A percentile compares a stretch with the other conserved stretches of the same genome.
These are phyloP conservation scores for Microchirus variegatus DNA, from an alignment of 2,797 vertebrate genomes.

Conservation along the genomic window DNA sequence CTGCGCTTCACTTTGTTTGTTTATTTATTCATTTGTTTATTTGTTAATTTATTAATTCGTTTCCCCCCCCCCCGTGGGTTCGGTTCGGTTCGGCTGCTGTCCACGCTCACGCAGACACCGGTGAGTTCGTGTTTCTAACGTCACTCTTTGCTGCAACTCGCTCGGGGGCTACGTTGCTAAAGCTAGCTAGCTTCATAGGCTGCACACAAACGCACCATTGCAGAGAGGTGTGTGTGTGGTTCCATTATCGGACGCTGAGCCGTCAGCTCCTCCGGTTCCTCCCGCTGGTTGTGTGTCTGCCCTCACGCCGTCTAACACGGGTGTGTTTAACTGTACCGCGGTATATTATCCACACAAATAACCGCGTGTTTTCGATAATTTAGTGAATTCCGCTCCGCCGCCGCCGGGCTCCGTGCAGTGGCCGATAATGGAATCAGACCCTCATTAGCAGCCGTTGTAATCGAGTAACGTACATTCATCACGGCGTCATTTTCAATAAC, in stretches of 20 bases:
- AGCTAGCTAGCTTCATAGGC: constrained; percentile 28
- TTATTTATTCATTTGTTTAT: constrained; percentile 16
- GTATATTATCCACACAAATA: too few species aligned
- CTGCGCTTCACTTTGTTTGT: constrained; percentile 14
- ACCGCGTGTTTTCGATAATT: accelerated
- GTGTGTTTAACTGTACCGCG: too few species aligned
- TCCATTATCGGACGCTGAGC: constrained; percentile 44
- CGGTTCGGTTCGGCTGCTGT: neutral
- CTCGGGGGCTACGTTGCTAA: neutral
- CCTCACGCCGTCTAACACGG: neutral
- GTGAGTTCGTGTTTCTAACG: constrained; percentile 41
- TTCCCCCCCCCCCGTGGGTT: neutral
- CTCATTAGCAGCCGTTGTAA: neutral
- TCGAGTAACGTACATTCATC: neutral
- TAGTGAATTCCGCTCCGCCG: accelerated
- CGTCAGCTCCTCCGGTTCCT: constrained; percentile 8
- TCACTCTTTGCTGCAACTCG: neutral
- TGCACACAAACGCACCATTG: constrained; percentile 13
- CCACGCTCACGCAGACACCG: constrained; percentile 4
- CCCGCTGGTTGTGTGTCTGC: neutral
- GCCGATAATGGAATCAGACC: constrained; percentile 53
- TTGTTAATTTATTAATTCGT: constrained; percentile 7
- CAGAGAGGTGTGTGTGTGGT: accelerated
- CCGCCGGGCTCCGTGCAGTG: neutral
- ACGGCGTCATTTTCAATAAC: accelerated